phyloP scores from a whole-genome alignment of 2,113 vertebrate genomes.

The Galemys pyrenaicus region DNA sequence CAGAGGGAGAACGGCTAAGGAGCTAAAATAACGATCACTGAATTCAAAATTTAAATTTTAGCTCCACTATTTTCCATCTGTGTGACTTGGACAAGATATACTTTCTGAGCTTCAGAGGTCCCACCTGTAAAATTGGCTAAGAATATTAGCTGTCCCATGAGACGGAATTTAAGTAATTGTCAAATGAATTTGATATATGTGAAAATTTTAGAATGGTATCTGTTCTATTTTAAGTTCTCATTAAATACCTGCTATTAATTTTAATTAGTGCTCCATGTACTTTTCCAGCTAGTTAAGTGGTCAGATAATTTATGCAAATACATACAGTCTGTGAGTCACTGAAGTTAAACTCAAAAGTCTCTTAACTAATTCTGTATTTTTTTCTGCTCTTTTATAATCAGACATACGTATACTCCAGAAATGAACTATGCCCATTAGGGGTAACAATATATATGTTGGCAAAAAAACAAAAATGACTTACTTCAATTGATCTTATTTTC shows the following conservation, averaged over 20 bases:
- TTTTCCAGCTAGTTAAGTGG: not conserved
- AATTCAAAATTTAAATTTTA: not conserved
- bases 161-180: not conserved
- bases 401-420: not conserved
- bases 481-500: constrained; percentile 39
- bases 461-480: not conserved
- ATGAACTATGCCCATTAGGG: not conserved
- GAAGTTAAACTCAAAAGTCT: not conserved
- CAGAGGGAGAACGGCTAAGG: not conserved
- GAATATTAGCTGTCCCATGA: not conserved
- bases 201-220: not conserved
- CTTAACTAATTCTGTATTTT: not conserved
- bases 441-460: not conserved
- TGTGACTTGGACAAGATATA: not conserved
- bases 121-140: not conserved
- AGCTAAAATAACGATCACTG: not conserved
- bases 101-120: not conserved
- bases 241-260: not conserved
- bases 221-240: not conserved
- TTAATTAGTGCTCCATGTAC: not conserved
- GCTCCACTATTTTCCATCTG: not conserved
- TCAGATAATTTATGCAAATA: constrained; percentile 10
- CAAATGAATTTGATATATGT: not conserved
- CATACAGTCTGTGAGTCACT: not conserved
- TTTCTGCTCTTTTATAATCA: constrained; percentile 1